A percentile compares a stretch with the other conserved stretches of the same genome.
Evolutionary conservation across 2,888 invertebrate species (phyloP).

Genomic region (Rhaphigaster nebulosa): DNA sequence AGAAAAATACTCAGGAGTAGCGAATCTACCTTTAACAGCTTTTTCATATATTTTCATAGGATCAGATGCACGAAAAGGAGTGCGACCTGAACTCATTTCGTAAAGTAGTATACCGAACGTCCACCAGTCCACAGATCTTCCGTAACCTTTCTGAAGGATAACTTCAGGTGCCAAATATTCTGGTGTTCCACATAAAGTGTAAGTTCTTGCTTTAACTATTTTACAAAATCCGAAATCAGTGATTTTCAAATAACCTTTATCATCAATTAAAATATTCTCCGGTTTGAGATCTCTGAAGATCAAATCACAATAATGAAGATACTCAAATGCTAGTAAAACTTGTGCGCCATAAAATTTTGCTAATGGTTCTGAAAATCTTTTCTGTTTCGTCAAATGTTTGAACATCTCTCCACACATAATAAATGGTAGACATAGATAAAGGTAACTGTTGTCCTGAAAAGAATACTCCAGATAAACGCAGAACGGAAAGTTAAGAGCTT

Average conservation of each 20-base stretch:
- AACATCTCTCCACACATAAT: constrained; percentile 92
- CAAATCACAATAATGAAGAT: constrained; percentile 88
- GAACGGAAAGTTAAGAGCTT: constrained; percentile 90
- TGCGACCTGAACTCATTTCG: constrained; percentile 93
- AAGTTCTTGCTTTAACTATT: constrained; percentile 72
- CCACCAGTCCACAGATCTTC: constrained; percentile 97
- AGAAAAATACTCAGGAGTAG: constrained; percentile 87
- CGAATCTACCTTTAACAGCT: constrained; percentile 92
- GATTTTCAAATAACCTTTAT: constrained; percentile 85
- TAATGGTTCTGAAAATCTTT: constrained; percentile 74
- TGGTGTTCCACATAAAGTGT: constrained; percentile 74
- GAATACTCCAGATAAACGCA: constrained; percentile 87
- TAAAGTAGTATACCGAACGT: constrained; percentile 88
- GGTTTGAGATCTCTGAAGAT: constrained; percentile 94
- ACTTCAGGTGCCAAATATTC: constrained; percentile 76
- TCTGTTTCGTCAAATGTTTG: constrained; percentile 77
- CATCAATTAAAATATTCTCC: constrained; percentile 89
- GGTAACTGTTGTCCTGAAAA: constrained; percentile 87
- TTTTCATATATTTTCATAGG: constrained; percentile 93
- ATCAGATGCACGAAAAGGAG: constrained; percentile 87
- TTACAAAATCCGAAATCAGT: constrained; percentile 98
- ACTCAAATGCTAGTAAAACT: constrained; percentile 92
- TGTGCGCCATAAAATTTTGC: constrained; percentile 93
- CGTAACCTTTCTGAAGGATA: constrained; percentile 92
- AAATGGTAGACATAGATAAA: constrained; percentile 89